Percentiles rank a stretch among this genome's conserved stretches.
These are phyloP conservation scores for Bombus confusus DNA, from an alignment of 1,140 invertebrate genomes.

Conservation along the genomic window DNA sequence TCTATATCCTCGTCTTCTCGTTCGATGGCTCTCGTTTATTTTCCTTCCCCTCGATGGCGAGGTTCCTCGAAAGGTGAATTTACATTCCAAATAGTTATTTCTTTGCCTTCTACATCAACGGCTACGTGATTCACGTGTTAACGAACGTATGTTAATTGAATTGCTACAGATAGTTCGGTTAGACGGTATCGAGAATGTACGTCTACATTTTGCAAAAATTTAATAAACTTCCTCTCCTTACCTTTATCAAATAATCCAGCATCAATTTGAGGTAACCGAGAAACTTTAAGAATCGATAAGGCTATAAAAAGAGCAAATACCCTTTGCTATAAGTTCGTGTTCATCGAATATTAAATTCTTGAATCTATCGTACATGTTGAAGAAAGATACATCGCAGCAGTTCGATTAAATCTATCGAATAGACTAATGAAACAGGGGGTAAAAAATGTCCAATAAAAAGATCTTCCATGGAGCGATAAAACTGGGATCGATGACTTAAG, in stretches of 20 bases:
- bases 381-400: too few relatives aligned
- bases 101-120: neutral
- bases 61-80: neutral
- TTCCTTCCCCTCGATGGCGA: neutral
- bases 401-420: too few relatives aligned
- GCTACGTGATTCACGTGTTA: neutral
- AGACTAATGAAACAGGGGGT: too few relatives aligned
- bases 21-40: conserved; percentile 12
- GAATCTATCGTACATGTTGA: neutral
- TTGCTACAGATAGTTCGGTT: too few relatives aligned
- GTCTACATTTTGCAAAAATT: neutral
- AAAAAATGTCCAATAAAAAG: too few relatives aligned
- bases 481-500: too few relatives aligned
- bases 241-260: neutral
- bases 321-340: neutral
- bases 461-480: too few relatives aligned
- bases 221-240: neutral
- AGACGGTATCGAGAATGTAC: too few relatives aligned
- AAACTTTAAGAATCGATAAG: neutral
- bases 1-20: neutral
- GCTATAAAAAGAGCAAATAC: neutral
- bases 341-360: neutral
- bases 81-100: neutral
- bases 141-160: too few relatives aligned
- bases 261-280: neutral